Evolutionary conservation across 2,888 invertebrate species (phyloP).

Genomic region (Clusia tigrina): DNA sequence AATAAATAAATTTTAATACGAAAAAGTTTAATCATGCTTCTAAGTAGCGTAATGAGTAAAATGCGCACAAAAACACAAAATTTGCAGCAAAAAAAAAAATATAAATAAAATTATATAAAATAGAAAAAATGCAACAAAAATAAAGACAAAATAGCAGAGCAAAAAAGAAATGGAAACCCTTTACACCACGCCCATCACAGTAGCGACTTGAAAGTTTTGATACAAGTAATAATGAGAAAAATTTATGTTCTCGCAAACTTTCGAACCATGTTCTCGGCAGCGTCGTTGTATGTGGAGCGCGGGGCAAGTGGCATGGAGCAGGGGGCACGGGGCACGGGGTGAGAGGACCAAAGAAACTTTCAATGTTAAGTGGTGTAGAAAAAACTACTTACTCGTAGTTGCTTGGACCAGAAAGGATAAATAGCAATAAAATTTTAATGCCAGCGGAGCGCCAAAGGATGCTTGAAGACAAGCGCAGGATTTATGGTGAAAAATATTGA

Average conservation of each 20-base stretch:
- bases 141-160: too few relatives aligned
- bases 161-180: too few relatives aligned
- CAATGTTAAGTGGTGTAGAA: too few relatives aligned
- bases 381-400: too few relatives aligned
- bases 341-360: too few relatives aligned
- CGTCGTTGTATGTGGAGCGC: too few relatives aligned
- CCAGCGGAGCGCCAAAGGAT: too few relatives aligned
- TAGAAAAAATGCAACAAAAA: neutral
- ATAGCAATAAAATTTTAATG: too few relatives aligned
- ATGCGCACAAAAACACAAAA: conserved; percentile 1
- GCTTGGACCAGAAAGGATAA: too few relatives aligned
- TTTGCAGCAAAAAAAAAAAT: neutral
- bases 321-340: too few relatives aligned
- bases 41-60: conserved; percentile 22
- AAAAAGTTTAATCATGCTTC: conserved; percentile 17
- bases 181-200: neutral
- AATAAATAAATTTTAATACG: neutral
- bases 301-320: neutral
- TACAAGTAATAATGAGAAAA: conserved; percentile 18
- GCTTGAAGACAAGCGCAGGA: too few relatives aligned
- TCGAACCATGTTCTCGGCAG: too few relatives aligned
- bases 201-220: conserved; percentile 13
- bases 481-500: conserved; percentile 23
- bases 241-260: conserved; percentile 13
- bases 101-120: neutral